Evolutionary conservation across 1,140 invertebrate species (phyloP).

Genomic region (Temnothorax curvispinosus): DNA sequence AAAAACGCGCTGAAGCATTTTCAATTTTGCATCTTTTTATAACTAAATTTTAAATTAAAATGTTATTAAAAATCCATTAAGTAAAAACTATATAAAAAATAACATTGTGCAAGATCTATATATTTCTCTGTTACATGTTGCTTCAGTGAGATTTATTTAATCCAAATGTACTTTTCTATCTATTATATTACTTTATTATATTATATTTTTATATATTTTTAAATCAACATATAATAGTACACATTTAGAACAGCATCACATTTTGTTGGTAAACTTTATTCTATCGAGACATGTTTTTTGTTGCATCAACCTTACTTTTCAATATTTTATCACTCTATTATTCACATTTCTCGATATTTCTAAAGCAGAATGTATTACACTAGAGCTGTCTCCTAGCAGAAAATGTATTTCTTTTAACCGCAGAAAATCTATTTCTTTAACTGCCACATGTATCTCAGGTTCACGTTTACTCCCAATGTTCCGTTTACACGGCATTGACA

Average conservation of each 20-base stretch:
- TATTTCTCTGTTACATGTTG: background rate
- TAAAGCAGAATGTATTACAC: background rate
- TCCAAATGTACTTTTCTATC: background rate
- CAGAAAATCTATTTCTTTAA: slow-evolving; percentile 36
- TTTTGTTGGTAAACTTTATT: background rate
- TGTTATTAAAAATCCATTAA: slow-evolving; percentile 6
- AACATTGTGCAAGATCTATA: background rate
- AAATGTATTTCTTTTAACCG: slow-evolving; percentile 44
- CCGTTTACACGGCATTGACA: slow-evolving; percentile 49
- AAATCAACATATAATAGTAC: background rate
- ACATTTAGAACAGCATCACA: background rate
- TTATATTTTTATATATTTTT: background rate
- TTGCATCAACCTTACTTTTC: background rate
- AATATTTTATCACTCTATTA: background rate
- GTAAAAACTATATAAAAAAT: slow-evolving; percentile 2
- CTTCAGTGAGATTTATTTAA: background rate
- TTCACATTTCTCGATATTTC: background rate
- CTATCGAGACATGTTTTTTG: background rate
- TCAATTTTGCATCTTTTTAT: background rate
- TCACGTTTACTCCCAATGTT: slow-evolving; percentile 37
- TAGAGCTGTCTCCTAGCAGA: background rate
- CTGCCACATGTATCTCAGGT: slow-evolving; percentile 18
- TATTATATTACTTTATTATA: background rate
- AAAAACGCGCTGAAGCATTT: background rate
- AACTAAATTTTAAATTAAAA: slow-evolving; percentile 9